Base-by-base conservation (phyloP, 2,113 vertebrate genomes). In the Prochilodus magdalenae region DNA sequence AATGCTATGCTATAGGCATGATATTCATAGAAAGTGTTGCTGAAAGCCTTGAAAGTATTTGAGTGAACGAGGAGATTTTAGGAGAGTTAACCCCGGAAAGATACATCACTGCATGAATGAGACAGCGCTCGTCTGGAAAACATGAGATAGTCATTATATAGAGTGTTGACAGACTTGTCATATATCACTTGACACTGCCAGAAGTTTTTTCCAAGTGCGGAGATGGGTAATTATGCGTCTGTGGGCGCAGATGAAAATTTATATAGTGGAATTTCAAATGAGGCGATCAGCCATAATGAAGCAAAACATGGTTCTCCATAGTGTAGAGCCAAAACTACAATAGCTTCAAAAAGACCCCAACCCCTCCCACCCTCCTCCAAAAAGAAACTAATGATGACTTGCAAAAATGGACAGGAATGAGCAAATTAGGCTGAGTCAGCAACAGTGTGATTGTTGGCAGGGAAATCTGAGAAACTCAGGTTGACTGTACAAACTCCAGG, bases 191-290 rank as follows among this genome's bases (percentile, higher is more conserved):
- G 15, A 47, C 66, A 71, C 53, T 15, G 53, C 59, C 33, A 69
- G 49, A 57, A 40, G 22, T 53, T n/a, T 51, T 78, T 78, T 78
- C 65, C 76, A 7, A 73, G 55, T 18, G 53, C 15, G 51, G 27
- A 57, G 27, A 5, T 51, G 15, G n/a, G 40, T 62, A 70, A 20
- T 59, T 55, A 62, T 77, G 22, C 65, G 33, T 78, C 70, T 33
- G 67, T 70, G 63, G 24, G 22, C 51, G 6, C 62, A 15, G 18
- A 63, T 47, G 74, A 83, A 72, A 24, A 36, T n/a, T 60, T 82
- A 76, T 77, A 77, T 63, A 20, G 73, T 27, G 40, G 65, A 27
- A 47, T 77, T 82, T 82, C 14, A 76, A 57, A 77, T 40, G 26
- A 71, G 47, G 59, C 71, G 47, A 81, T 51, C 29, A 55, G 57